phyloP scores from a whole-genome alignment of 2,113 vertebrate genomes.

The Muscicapa adusta region DNA sequence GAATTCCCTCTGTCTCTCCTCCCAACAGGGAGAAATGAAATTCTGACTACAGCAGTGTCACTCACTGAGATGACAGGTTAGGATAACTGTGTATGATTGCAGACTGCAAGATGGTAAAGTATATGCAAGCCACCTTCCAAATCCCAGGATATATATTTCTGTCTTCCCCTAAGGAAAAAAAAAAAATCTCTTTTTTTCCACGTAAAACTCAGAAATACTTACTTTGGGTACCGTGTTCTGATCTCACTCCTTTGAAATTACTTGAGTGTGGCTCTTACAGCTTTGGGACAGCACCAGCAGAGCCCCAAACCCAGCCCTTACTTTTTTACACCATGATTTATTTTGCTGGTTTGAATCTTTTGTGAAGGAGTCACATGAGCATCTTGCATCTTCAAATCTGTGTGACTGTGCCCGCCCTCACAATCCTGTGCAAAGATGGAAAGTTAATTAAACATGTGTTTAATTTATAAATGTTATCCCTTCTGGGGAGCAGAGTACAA shows the following conservation, averaged over 20 bases:
- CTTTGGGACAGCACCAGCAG: neutral
- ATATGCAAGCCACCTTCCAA: slow-evolving; percentile 1
- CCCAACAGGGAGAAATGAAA: neutral
- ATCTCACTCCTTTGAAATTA: neutral
- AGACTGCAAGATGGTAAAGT: neutral
- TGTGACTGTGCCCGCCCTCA: neutral
- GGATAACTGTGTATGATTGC: neutral
- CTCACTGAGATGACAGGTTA: slow-evolving; percentile 33
- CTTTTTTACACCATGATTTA: neutral
- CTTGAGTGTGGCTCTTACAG: neutral
- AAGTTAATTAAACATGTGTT: slow-evolving; percentile 52
- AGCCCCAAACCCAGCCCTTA: neutral
- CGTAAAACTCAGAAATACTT: neutral
- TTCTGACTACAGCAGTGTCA: slow-evolving; percentile 7
- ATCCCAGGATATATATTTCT: neutral
- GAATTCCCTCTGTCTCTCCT: neutral
- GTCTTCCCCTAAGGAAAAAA: neutral
- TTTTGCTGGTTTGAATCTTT: neutral
- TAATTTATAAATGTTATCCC: slow-evolving; percentile 60
- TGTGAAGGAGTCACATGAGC: neutral
- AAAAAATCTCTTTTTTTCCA: neutral
- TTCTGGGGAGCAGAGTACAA: slow-evolving; percentile 19
- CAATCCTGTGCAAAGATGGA: neutral
- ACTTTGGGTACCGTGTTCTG: neutral
- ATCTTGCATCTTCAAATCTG: neutral